phyloP scores from a whole-genome alignment of 2,888 invertebrate species.

The Pyrocoelia pectoralis region DNA sequence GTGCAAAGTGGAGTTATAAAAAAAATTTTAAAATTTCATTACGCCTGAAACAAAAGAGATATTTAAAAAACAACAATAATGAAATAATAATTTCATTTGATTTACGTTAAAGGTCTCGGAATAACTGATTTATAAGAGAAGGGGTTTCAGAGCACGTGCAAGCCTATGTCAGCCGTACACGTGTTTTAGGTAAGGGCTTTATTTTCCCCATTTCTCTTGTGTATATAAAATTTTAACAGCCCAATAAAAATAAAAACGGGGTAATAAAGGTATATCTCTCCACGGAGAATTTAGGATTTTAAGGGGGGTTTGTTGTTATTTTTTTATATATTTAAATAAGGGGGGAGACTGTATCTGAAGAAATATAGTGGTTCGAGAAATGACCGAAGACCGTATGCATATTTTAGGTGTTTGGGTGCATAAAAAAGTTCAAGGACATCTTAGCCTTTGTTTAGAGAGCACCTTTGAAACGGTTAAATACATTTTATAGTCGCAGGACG shows the following conservation, averaged over 20 bases:
- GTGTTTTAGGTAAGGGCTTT: slow-evolving; percentile 14
- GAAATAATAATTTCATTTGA: neutral
- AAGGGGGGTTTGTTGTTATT: slow-evolving; percentile 13
- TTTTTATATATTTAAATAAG: neutral
- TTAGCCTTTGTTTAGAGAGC: slow-evolving; percentile 5
- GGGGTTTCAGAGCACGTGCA: slow-evolving; percentile 2
- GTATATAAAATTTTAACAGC: slow-evolving; percentile 25
- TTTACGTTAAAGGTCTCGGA: neutral
- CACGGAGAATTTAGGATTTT: slow-evolving; percentile 20
- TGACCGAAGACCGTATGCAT: neutral
- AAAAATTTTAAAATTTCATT: no score
- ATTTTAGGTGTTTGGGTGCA: neutral
- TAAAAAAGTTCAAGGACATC: neutral
- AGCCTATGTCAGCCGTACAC: slow-evolving; percentile 2
- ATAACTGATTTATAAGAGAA: neutral
- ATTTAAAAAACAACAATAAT: no score
- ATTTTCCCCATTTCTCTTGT: slow-evolving; percentile 15
- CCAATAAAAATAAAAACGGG: slow-evolving; percentile 29
- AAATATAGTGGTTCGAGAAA: neutral
- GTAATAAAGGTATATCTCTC: slow-evolving; percentile 25
- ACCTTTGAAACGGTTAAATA: slow-evolving; percentile 6
- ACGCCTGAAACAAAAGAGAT: no score
- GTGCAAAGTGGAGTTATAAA: no score
- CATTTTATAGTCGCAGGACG: slow-evolving; percentile 9
- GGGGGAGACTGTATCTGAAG: neutral